Evolutionary conservation across 2,888 invertebrate genomes (phyloP).

Genomic region (Scrobipalpa costella): DNA sequence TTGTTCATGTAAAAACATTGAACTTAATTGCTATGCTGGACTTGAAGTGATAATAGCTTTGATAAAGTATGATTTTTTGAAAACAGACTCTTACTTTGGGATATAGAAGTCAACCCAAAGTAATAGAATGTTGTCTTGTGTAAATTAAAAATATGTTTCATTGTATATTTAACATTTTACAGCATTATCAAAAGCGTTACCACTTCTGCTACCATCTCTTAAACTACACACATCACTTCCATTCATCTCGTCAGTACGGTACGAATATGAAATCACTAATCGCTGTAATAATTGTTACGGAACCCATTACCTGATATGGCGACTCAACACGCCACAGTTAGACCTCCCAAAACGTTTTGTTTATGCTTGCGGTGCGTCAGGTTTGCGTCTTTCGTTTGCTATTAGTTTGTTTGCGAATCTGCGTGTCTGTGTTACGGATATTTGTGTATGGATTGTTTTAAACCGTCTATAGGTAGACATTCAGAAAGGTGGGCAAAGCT

Average conservation of each 20-base stretch:
- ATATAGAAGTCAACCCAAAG: no score
- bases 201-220: neutral
- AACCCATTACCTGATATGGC: neutral
- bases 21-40: no score
- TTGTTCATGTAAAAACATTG: neutral
- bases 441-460: no score
- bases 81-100: no score
- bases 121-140: no score
- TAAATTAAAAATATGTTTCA: no score
- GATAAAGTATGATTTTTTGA: no score
- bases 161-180: no score
- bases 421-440: neutral
- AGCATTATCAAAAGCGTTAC: no score
- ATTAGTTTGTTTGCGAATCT: slow-evolving; percentile 8
- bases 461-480: no score
- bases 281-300: slow-evolving; percentile 8
- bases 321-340: neutral
- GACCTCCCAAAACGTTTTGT: neutral
- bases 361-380: neutral
- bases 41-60: no score
- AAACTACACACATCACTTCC: neutral
- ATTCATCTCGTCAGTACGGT: neutral
- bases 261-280: neutral
- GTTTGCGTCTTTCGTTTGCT: neutral
- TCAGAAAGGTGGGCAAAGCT: no score